phyloP scores from a whole-genome alignment of 2,888 invertebrate species.

The Lasioglossum oenotherae region DNA sequence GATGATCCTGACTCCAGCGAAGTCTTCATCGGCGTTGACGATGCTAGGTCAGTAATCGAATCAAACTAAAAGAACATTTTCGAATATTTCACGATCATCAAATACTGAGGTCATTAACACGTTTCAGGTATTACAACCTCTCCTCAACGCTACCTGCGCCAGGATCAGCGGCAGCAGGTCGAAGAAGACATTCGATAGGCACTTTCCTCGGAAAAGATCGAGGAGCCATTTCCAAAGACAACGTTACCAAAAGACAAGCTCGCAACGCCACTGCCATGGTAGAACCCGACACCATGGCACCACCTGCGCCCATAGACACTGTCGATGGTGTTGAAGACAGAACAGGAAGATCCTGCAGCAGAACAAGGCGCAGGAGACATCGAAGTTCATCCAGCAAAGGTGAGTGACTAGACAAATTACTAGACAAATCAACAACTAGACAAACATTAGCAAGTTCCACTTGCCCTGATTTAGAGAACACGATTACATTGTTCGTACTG shows the following conservation, averaged over 20 bases:
- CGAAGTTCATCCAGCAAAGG: constrained; percentile 72
- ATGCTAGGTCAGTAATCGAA: constrained; percentile 81
- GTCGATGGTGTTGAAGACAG: constrained; percentile 61
- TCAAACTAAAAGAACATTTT: neutral
- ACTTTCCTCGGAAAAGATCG: constrained; percentile 87
- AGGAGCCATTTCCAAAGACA: constrained; percentile 73
- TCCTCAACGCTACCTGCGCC: constrained; percentile 81
- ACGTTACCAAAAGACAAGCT: constrained; percentile 55
- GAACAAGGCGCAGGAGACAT: constrained; percentile 66
- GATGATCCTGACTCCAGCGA: constrained; percentile 84
- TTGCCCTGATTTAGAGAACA: neutral
- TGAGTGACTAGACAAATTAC: constrained; percentile 43
- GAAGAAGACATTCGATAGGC: constrained; percentile 89
- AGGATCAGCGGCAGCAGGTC: constrained; percentile 84
- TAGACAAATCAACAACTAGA: neutral
- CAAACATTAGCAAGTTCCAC: neutral
- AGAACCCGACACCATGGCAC: constrained; percentile 86
- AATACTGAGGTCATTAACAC: neutral
- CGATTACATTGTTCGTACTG: neutral
- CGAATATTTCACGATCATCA: neutral
- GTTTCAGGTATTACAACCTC: constrained; percentile 85
- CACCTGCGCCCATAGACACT: constrained; percentile 83
- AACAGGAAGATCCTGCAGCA: constrained; percentile 32
- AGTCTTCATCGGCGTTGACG: constrained; percentile 87
- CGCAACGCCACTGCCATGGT: constrained; percentile 84